Percentiles rank a stretch among this genome's conserved stretches.
phyloP scores from a whole-genome alignment of 2,888 invertebrate genomes.

The Heliconius cydno region DNA sequence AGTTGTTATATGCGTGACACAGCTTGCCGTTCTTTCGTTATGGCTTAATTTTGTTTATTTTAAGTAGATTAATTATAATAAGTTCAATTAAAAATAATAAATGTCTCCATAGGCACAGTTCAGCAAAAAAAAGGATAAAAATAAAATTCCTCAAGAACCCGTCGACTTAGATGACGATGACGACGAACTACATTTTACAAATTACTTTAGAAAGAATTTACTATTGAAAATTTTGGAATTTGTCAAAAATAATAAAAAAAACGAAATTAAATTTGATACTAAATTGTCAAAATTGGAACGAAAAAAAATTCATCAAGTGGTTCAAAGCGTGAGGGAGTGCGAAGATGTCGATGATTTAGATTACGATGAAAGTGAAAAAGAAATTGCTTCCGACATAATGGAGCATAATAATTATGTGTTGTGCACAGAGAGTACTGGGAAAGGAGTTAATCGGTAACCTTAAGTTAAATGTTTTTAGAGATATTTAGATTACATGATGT shows the following conservation, averaged over 20 bases:
- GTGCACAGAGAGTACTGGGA: constrained; percentile 57
- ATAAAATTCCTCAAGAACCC: neutral
- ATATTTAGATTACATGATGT: too few relatives aligned
- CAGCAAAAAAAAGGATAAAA: constrained; percentile 4
- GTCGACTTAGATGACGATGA: neutral
- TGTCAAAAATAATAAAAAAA: constrained; percentile 59
- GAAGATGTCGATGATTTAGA: constrained; percentile 44
- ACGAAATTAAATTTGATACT: constrained; percentile 59
- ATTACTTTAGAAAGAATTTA: constrained; percentile 55
- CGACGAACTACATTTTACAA: constrained; percentile 26
- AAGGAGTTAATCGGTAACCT: constrained; percentile 52
- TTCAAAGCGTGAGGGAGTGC: constrained; percentile 49
- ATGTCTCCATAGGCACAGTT: constrained; percentile 44
- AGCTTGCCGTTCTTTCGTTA: neutral
- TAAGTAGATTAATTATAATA: too few relatives aligned
- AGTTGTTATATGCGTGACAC: neutral
- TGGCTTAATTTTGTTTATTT: too few relatives aligned
- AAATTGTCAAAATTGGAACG: constrained; percentile 53
- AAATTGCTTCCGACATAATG: constrained; percentile 55
- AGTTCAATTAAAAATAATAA: neutral
- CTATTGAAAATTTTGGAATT: constrained; percentile 60
- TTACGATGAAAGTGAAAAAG: constrained; percentile 48
- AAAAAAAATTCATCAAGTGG: constrained; percentile 53
- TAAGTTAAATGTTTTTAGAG: too few relatives aligned
- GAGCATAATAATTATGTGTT: constrained; percentile 55